Conservation (phyloP, 1,140 invertebrate species). For the Drosophila truncata region DNA sequence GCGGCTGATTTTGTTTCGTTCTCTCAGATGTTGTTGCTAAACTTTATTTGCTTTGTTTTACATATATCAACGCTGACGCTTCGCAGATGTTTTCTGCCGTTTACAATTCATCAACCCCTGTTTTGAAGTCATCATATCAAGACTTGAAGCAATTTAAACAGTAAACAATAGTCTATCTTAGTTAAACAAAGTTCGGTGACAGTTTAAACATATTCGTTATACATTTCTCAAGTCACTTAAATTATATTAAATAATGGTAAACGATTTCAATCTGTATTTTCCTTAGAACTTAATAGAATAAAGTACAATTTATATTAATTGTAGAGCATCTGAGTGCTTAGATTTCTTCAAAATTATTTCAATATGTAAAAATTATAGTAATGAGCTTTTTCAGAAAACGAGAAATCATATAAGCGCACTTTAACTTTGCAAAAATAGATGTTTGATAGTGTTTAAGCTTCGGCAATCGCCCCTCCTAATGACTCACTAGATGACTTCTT, state of each 20-base stretch:
- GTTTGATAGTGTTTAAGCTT: conserved; percentile 32
- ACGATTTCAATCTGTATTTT: neutral
- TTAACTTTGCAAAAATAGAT: neutral
- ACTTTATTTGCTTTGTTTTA: conserved; percentile 53
- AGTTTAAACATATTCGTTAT: neutral
- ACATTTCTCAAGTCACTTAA: neutral
- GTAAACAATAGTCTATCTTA: conserved; percentile 19
- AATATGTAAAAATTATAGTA: neutral
- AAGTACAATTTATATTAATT: neutral
- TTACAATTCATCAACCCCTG: conserved; percentile 43
- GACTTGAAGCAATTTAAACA: neutral
- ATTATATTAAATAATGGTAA: neutral
- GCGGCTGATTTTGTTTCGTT: conserved; percentile 52
- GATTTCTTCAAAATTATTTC: neutral
- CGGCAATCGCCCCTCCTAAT: neutral
- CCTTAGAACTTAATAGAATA: neutral
- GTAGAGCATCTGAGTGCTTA: neutral
- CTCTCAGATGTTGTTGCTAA: conserved; percentile 54
- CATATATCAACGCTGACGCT: conserved; percentile 64
- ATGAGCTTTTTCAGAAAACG: neutral
- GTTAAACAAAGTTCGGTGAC: neutral
- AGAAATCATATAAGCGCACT: conserved; percentile 1
- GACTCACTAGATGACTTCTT: conserved; percentile 42
- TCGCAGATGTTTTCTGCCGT: conserved; percentile 46
- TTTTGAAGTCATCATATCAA: conserved; percentile 39